These are phyloP conservation scores for Tamandua tetradactyla DNA, from an alignment of 2,797 vertebrate species.

Conservation along the genomic window DNA sequence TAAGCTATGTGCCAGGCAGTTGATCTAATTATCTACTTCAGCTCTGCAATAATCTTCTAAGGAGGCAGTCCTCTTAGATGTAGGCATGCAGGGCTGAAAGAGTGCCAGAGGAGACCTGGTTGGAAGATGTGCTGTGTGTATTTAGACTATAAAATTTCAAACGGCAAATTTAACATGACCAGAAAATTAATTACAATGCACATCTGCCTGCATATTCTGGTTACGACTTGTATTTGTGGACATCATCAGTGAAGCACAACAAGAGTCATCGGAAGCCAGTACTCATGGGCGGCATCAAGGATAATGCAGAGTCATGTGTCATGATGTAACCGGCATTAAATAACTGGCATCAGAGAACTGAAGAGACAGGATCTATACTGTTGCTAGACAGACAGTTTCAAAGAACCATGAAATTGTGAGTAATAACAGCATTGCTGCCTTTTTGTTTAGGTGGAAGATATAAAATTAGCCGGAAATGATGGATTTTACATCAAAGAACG, in stretches of 20 bases:
- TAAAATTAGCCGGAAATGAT: background rate
- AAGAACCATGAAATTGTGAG: background rate
- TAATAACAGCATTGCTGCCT: background rate
- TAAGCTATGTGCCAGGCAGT: background rate
- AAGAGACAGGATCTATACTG: background rate
- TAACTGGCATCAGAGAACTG: background rate
- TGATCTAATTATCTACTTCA: slow-evolving; percentile 3
- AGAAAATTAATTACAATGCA: background rate
- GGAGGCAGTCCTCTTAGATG: background rate
- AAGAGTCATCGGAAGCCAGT: background rate
- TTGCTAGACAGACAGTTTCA: background rate
- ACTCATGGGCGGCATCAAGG: background rate
- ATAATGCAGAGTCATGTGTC: background rate
- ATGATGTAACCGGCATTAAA: background rate
- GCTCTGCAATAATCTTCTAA: background rate
- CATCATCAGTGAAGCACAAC: background rate
- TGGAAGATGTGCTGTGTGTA: background rate
- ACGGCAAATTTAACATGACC: background rate
- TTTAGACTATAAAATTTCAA: background rate
- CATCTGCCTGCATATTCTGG: background rate
- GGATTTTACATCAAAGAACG: background rate
- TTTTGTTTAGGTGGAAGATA: background rate
- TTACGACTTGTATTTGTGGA: background rate
- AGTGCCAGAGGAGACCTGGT: background rate
- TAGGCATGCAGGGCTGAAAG: background rate